Evolutionary conservation across 2,113 vertebrate species (phyloP).

Genomic region (Hipposideros armiger): DNA sequence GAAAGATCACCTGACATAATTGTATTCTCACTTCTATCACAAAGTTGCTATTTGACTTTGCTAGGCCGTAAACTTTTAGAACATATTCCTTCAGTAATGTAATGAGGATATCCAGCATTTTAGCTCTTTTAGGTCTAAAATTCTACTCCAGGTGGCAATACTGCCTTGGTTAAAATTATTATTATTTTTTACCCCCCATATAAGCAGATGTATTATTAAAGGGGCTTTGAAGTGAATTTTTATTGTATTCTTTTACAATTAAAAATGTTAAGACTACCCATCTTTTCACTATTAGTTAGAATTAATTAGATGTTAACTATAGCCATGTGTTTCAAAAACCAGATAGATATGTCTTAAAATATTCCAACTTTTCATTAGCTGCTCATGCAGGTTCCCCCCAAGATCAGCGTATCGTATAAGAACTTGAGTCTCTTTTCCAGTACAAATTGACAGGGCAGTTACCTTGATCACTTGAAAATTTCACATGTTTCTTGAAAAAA

Average conservation of each 20-base stretch:
- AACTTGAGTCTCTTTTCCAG: background rate
- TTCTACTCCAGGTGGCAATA: background rate
- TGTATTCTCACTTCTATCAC: background rate
- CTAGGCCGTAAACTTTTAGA: background rate
- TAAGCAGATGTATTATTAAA: background rate
- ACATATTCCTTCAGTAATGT: background rate
- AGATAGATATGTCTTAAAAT: background rate
- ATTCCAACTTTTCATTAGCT: background rate
- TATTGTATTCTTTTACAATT: background rate
- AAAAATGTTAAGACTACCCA: background rate
- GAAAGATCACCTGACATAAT: background rate
- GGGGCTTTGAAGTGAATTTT: background rate
- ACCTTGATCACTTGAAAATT: slow-evolving; percentile 32
- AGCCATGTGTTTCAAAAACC: background rate
- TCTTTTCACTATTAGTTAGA: background rate
- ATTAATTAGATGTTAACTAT: background rate
- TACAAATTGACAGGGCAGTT: background rate
- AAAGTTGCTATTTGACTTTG: background rate
- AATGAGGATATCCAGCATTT: background rate
- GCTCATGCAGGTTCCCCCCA: background rate
- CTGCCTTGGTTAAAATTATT: background rate
- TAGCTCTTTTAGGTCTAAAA: background rate
- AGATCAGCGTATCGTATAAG: background rate
- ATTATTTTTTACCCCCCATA: background rate
- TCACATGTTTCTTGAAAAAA: background rate